phyloP scores from a whole-genome alignment of 2,113 vertebrate species.

The Columba janthina region DNA sequence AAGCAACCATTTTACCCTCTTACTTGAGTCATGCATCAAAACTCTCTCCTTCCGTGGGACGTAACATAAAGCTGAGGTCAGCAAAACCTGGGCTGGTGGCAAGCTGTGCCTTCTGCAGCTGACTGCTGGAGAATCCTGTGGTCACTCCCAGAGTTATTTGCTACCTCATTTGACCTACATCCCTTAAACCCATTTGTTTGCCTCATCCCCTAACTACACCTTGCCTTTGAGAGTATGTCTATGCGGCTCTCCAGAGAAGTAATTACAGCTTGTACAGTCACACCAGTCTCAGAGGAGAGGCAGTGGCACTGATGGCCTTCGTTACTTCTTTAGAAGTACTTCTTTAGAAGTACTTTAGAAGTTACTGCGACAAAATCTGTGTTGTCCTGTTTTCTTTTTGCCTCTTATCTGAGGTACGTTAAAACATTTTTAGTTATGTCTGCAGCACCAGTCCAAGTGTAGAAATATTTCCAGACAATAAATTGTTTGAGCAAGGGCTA shows the following conservation, averaged over 20 bases:
- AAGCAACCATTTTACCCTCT: neutral
- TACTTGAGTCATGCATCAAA: neutral
- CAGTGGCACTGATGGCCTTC: neutral
- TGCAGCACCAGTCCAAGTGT: neutral
- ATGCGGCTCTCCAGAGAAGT: neutral
- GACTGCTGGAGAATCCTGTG: neutral
- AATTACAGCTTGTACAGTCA: conserved; percentile 3
- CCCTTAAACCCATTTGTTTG: conserved; percentile 36
- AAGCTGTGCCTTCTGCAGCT: neutral
- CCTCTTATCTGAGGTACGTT: neutral
- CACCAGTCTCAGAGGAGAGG: neutral
- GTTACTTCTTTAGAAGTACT: neutral
- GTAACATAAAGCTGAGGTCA: neutral
- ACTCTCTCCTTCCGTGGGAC: neutral
- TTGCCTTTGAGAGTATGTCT: neutral
- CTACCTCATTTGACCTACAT: conserved; percentile 19
- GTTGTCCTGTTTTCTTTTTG: neutral
- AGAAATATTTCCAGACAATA: neutral
- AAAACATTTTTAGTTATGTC: neutral
- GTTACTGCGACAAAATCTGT: neutral
- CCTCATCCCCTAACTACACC: neutral
- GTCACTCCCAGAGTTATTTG: neutral
- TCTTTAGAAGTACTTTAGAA: too few relatives aligned
- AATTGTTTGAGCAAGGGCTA: neutral
- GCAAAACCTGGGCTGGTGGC: neutral